Evolutionary conservation across 2,113 vertebrate species (phyloP).

Genomic region (Procavia capensis): DNA sequence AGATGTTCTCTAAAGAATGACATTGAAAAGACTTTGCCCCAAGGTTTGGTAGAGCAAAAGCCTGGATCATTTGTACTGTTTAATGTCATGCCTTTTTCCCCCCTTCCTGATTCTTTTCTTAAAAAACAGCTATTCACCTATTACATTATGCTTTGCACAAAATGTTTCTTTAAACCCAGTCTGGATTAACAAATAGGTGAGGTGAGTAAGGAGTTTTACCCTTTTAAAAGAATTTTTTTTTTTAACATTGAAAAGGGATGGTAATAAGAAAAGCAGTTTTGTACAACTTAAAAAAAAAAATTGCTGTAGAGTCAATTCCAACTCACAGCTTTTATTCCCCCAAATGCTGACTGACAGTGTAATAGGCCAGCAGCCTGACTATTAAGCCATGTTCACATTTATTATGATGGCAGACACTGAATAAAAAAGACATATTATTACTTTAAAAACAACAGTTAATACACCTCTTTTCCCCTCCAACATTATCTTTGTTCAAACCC

Average conservation of each 20-base stretch:
- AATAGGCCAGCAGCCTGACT: slow-evolving; percentile 63
- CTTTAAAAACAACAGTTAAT: slow-evolving; percentile 1
- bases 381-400: slow-evolving; percentile 69
- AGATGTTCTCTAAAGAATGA: slow-evolving; percentile 82
- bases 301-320: too few species aligned
- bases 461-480: neutral
- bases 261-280: slow-evolving; percentile 51
- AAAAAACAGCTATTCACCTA: slow-evolving; percentile 65
- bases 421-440: slow-evolving; percentile 11
- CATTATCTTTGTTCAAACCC: neutral
- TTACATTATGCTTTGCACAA: slow-evolving; percentile 71
- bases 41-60: slow-evolving; percentile 78
- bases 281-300: slow-evolving; percentile 6
- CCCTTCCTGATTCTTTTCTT: neutral
- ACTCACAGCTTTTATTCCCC: too few species aligned
- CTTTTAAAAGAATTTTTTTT: neutral
- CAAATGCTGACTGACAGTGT: slow-evolving; percentile 72
- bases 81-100: slow-evolving; percentile 55
- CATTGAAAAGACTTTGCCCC: slow-evolving; percentile 81
- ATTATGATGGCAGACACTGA: slow-evolving; percentile 53
- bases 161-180: slow-evolving; percentile 74
- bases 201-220: slow-evolving; percentile 2
- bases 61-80: slow-evolving; percentile 77
- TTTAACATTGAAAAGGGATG: neutral
- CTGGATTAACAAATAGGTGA: slow-evolving; percentile 71